Evolutionary conservation across 2,113 vertebrate genomes (phyloP).

Genomic region (Mandrillus leucophaeus): DNA sequence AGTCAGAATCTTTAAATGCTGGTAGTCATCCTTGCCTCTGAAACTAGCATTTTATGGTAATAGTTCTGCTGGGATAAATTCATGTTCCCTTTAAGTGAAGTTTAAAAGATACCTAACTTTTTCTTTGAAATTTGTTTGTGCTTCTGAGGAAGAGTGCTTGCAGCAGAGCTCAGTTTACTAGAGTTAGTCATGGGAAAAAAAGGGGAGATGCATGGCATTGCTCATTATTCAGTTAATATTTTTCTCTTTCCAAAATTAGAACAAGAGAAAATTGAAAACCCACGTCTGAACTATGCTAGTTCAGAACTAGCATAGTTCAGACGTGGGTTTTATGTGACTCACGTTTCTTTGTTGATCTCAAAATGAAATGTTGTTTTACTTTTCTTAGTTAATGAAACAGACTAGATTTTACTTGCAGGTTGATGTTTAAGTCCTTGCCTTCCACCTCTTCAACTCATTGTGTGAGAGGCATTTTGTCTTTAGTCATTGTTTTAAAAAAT

Average conservation of each 20-base stretch:
- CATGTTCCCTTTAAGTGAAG: neutral
- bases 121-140: conserved; percentile 12
- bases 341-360: neutral
- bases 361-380: conserved; percentile 6
- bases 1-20: neutral
- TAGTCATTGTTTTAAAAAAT: neutral
- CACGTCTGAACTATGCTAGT: neutral
- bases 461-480: neutral
- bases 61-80: neutral
- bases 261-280: neutral
- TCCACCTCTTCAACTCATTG: neutral
- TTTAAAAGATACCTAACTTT: neutral
- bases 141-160: neutral
- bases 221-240: neutral
- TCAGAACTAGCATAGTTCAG: neutral
- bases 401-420: neutral
- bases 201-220: neutral
- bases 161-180: neutral
- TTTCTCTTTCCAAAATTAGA: conserved; percentile 24
- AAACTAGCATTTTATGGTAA: neutral
- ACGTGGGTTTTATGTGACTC: neutral
- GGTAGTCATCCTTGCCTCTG: neutral
- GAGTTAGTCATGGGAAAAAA: neutral
- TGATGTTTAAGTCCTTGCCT: neutral
- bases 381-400: neutral